Evolutionary conservation across 2,888 invertebrate genomes (phyloP), one percentile per base, ranked within the genome.

Genomic region (Eilema caniola): DNA sequence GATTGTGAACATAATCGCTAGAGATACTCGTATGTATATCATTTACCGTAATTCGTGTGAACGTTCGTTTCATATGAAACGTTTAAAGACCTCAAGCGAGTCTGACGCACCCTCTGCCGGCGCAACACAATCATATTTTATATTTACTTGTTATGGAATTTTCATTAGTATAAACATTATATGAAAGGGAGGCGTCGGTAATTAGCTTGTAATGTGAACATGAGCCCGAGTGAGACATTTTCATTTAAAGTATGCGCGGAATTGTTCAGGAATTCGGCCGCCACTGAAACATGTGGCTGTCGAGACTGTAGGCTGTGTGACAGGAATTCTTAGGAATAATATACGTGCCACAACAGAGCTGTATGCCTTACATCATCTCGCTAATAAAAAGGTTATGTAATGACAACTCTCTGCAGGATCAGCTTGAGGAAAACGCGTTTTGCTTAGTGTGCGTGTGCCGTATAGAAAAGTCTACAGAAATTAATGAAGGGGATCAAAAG

Each of bases 161-260:
- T 28, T 47, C 28, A 47, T 23, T 31, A 47, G 60, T 37, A 0
- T 53, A 25, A 23, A 28, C 41, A 12, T 37, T 33, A 33, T 4
- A 33, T 14, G 12, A 23, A 65, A 33, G 7, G 33, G 56, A 1
- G 2, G 4, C 25, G n/a, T 25, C 28, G 25, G 57, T 28, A 20
- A 57, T 47, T 47, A n/a, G n/a, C 53, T 53, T n/a, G n/a, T 10
- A n/a, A 53, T 53, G 53, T 53, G n/a, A 53, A 66, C 47, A 23
- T 61, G 61, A 28, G 12, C 14, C n/a, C 16, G 5, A 61, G 33
- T 25, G 20, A 28, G 47, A 60, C n/a, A 47, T 24, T 66, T 37
- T 37, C 66, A 66, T 66, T 66, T 59, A 25, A 59, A 59, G 59
- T 59, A 59, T 60, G 41, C 37, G n/a, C 28, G n/a, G 23, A 24